Base-by-base conservation (phyloP, 53 echinoderm and acorn worm species). In the Mesocentrotus franciscanus region DNA sequence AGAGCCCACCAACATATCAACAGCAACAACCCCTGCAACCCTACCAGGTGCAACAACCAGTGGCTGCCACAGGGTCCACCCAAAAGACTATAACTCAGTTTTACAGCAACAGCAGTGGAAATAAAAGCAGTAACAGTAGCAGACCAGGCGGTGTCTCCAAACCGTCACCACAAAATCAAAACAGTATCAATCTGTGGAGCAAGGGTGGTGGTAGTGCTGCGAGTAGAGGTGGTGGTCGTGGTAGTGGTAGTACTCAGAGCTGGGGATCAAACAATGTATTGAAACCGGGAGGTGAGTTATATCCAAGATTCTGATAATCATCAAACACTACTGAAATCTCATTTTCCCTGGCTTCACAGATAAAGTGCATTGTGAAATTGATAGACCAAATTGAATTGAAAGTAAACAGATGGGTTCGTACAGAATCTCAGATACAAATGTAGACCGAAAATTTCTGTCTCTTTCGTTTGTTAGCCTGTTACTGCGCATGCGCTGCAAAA, bases 1-100 rank as follows among this genome's bases (percentile, higher is more conserved):
- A 42, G 42, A 81, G 81, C 42, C 81, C 81, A 36, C 36, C 16
- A 42, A 18, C 81, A 17, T 39, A 81, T 42, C 81, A 27, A 9
- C 17, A 36, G 18, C 20, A 39, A 81, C 81, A 36, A 81, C 81
- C 81, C 20, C 81, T 81, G 16, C 36, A 81, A 81, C 81, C 81
- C 8, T 81, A 81, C 81, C 81, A 81, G 81, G 81, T 42, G 90
- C 90, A 90, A 60, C 58, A 58, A 90, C 60, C 58, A 90, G 60
- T 58, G 57, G 27, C 90, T 59, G 27, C 27, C 58, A 90, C 58
- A 13, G 61, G 58, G 12, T 1, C 70, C 1, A 42, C 9, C 7
- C 93, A 93, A 26, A 93, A 75, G 76, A 93, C 74, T 15, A 93
- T 93, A 22, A 93, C 93, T 29, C 93, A 93, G 76, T 93, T 93